Evolutionary conservation across 2,113 vertebrate species (phyloP), one percentile per base, ranked within the genome.

Genomic region (Anoplopoma fimbria): DNA sequence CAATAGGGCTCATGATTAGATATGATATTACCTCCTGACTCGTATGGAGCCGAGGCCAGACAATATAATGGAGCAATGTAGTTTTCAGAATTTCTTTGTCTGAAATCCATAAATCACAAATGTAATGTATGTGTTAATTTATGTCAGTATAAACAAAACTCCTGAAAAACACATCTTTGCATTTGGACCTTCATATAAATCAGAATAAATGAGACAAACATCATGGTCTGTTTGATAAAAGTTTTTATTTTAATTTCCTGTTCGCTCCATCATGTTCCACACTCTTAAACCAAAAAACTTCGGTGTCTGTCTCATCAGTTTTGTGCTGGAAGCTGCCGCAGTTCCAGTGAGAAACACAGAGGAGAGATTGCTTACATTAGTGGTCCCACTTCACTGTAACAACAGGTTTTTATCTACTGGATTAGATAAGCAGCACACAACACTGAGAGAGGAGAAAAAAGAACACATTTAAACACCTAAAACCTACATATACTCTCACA

Each of bases 371-470:
- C 75, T 89, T 81, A 89, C 64, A 79, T 64, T 47, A 88, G 86
- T 82, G 88, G 80, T 86, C 84, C 91, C 87, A 84, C 72, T 80
- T 82, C 72, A 87, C 82, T 65, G 82, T 65, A 78, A 87, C 71
- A 79, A 90, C 81, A 79, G 29, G 71, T 75, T 75, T 87, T 75
- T 61, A 87, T 84, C 88, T 90, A 83, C 77, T 81, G 76, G 79
- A 85, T 91, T 86, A 90, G 58, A 78, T 91, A 84, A 90, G 87
- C 87, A 89, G 81, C 86, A 89, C 89, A 92, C 84, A 93, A 93
- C 92, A 93, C 90, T 91, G 88, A 94, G 82, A 80, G 85, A 88
- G 75, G 84, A 91, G 38, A 82, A 80, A 75, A 69, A 65, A 79
- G 91, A 88, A 82, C 81, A 93, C 86, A 82, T 82, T 77, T 71